These are phyloP conservation scores for Ichneumoninae sp. DNA, from an alignment of 2,888 invertebrate species.

Conservation along the genomic window DNA sequence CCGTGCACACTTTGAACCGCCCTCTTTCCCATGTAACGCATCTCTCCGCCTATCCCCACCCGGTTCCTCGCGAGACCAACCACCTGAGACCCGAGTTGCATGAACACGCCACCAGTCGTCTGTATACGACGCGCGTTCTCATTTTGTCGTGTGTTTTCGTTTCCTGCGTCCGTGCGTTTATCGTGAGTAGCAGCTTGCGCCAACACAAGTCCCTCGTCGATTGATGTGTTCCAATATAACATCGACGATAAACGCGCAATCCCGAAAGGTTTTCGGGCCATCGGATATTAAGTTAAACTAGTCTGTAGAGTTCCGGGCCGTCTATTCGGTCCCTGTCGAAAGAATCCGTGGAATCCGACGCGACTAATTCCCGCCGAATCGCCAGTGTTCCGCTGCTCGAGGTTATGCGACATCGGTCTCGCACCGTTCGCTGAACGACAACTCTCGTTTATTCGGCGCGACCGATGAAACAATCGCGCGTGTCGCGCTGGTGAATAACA, in stretches of 20 bases:
- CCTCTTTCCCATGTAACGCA: not conserved
- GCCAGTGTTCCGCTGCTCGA: not conserved
- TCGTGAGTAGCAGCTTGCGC: not conserved
- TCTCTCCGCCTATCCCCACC: not conserved
- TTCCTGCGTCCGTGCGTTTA: not conserved
- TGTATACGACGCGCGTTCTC: slow-evolving; percentile 18
- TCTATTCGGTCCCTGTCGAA: not conserved
- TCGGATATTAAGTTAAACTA: not conserved
- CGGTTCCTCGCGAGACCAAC: not conserved
- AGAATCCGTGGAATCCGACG: not conserved
- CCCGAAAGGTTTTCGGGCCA: not conserved
- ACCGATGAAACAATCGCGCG: not conserved
- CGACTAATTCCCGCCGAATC: not conserved
- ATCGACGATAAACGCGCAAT: not conserved
- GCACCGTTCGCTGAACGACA: not conserved
- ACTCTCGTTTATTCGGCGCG: not conserved
- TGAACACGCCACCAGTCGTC: slow-evolving; percentile 13
- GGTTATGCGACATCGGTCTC: slow-evolving; percentile 8
- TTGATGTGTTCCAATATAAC: not conserved
- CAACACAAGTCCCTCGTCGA: not conserved
- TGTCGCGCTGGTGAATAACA: not conserved
- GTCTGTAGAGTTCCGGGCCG: not conserved
- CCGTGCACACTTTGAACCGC: not conserved
- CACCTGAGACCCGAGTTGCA: slow-evolving; percentile 22
- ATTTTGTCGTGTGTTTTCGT: slow-evolving; percentile 3